Evolutionary conservation across 1,140 invertebrate genomes (phyloP), one percentile per base, ranked within the genome.

Genomic region (Diorhabda sublineata): DNA sequence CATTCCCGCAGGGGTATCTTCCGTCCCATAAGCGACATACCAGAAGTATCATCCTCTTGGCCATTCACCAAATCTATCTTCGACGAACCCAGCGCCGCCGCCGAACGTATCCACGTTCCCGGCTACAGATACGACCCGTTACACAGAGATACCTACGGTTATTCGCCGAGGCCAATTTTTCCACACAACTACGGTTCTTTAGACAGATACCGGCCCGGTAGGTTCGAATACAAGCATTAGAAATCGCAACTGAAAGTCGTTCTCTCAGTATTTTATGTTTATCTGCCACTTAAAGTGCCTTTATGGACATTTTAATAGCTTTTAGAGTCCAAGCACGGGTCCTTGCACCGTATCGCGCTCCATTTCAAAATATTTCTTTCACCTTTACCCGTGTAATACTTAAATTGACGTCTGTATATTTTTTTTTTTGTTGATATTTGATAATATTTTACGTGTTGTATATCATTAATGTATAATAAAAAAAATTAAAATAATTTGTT

Each of bases 71-170:
- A 92, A 84, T 93, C 91, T 74, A 93, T 93, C 86, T 93, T 88
- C 81, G 92, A 93, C 81, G 91, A 93, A 77, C 92, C 92, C 70
- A 82, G 88, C 69, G 88, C 86, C 77, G 90, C 92, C 71, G 87
- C 87, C 73, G 91, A 93, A 82, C 90, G 92, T 82, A 92, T 94
- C 85, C 87, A 89, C 77, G 88, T 90, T 61, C 91, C 91, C 79
- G 92, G 92, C 81, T 94, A 95, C 87, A 90, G 92, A 84, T 95
- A 95, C 84, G 84, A 92, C 80, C 92, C 92, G 73, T 89, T 95
- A 73, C 92, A 92, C 81, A 89, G 92, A 75, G 92, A 95, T 78
- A 92, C 89, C 77, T 95, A 95, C 83, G 92, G 92, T 70, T 93
- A 93, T 83, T 91, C 91, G 69, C 92, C 92, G 72, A 87, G 92